Base-by-base conservation (phyloP, 2,797 vertebrate species). In the Lacerta agilis region DNA sequence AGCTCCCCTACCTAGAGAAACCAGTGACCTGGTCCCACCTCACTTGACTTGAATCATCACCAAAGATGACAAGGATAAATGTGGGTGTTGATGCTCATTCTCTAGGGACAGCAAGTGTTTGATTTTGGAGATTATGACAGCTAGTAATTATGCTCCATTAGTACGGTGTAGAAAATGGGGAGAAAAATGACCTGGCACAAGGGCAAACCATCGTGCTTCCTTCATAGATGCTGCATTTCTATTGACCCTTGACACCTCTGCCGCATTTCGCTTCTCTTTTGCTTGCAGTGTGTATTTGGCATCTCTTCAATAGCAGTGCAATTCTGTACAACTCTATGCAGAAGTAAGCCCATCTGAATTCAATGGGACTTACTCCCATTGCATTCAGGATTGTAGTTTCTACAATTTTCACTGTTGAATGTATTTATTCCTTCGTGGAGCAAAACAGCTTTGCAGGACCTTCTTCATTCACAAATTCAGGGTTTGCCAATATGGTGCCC, bases 231-330 rank as follows among this genome's bases (percentile, higher is more conserved):
- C 3, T 89, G 7, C 27, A 20, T 87, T 88, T 78, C 7, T n/a
- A 88, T 91, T 79, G 66, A 36, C 33, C 13, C 86, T 49, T 69
- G 71, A 15, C 18, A 45, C 79, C 1, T 18, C 29, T 55, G 1
- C 41, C 23, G 45, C 41, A 49, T 0, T 23, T 0, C 87, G n/a
- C 88, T 92, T 89, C 64, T 29, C 64, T 45, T 87, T 81, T 13
- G 2, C 79, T 89, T 92, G 64, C 43, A 85, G 82, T 75, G 90
- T 79, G 75, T 61, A 5, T 76, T 25, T 79, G 78, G 5, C 38
- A 3, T 87, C 88, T 86, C 8, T 73, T 94, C 90, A 71, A 76
- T 33, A 78, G 72, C 15, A 17, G 11, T 38, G 36, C 72, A 38
- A 38, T 38, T 6, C 36, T 38, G 36, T 73, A 73, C n/a, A 18